Evolutionary conservation across 2,888 invertebrate genomes (phyloP), one percentile per base, ranked within the genome.

Genomic region (Mantis religiosa): DNA sequence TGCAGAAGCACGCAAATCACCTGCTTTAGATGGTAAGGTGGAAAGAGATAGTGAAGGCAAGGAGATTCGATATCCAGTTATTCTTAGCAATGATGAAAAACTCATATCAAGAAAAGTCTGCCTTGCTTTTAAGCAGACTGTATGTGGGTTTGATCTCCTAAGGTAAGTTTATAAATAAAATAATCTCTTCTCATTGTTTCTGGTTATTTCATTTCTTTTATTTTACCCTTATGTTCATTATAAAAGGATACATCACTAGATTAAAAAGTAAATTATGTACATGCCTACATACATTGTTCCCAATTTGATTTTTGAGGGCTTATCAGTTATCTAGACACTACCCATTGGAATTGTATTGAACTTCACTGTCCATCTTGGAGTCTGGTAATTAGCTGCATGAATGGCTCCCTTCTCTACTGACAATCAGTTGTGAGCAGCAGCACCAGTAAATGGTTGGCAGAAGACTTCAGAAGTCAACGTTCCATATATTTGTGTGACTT

Each of bases 21-120:
- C 99, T 0, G 99, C 99, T 0, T 94, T 99, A 25, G 99, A 99
- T 93, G 99, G 99, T 0, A 99, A 99, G 94, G 99, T 99, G 83
- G 99, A 99, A 93, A 94, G 99, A 84, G 99, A 99, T 93, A 97
- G 98, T 12, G 99, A 99, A 92, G 99, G 99, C 90, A 98, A 98
- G 93, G 99, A 99, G 95, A 98, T 99, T 91, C 96, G 99, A 82
- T 99, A 99, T 94, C 99, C 99, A 1, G 99, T 99, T 14, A 99
- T 99, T 92, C 94, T 99, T 90, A 98, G 98, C 92, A 99, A 99
- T 92, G 97, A 97, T 87, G 99, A 99, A 94, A 99, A 99, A 93
- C 94, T 99, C 84, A 99, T 99, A 91, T 99, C 99, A 1, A 95
- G 99, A 90, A 99, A 99, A 94, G 99, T 99, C 85, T 99, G 99